Evolutionary conservation across 1,140 invertebrate genomes (phyloP), one percentile per base, ranked within the genome.

Genomic region (Oreohelix idahoensis): DNA sequence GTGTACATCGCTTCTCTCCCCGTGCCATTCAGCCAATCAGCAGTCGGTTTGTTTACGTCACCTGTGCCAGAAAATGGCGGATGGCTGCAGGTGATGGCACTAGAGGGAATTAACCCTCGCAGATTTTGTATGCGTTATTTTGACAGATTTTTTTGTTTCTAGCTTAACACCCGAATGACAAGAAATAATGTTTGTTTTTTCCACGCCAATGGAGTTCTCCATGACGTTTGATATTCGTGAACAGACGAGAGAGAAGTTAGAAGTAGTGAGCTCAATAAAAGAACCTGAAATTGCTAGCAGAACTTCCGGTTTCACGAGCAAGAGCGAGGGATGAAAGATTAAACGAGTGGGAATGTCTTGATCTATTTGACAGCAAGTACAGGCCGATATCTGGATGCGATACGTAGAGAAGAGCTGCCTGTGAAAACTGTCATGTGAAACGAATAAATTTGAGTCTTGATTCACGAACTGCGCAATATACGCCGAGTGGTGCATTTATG

Each of bases 171-270:
- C 11, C 42, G 1, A 74, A 39, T 74, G 71, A 74, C 71, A 74
- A 74, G 71, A 29, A 74, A 74, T 74, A 74, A 74, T 74, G 71
- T 74, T 74, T 74, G 71, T 74, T 74, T 74, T 74, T 49, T 74
- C 38, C 71, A n/a, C 15, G 71, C 26, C 23, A 11, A 1, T 74
- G 71, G 39, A 74, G 36, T 74, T 74, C n/a, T 66, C 63, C 63
- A n/a, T 17, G 63, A 66, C 63, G 63, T 66, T 66, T 66, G 63
- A 66, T 66, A 66, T 66, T 66, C 63, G 63, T 11, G 63, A 66
- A n/a, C 63, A 32, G 63, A 5, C 63, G 63, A 8, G 29, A 66
- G 29, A 66, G 29, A 35, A 32, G n/a, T n/a, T 15, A 5, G 32
- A 23, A 32, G 2, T 2, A n/a, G 8, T 2, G 29, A n/a, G 0